Evolutionary conservation across 2,888 invertebrate genomes (phyloP), one percentile per base, ranked within the genome.

Genomic region (Epirrhoe alternata): DNA sequence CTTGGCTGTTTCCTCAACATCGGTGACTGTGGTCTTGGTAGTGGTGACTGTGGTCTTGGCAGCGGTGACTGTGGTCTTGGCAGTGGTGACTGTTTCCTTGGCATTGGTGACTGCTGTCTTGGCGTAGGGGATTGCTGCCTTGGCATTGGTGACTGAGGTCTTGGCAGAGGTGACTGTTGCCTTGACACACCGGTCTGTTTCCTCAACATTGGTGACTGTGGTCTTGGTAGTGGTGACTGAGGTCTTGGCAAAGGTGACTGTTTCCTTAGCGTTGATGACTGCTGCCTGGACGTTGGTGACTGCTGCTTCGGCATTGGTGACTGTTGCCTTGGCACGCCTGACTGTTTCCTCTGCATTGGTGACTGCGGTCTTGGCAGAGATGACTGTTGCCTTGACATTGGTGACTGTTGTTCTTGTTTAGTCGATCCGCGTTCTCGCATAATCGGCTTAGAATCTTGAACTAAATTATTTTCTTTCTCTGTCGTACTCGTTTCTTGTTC

Each of bases 371-470:
- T 47, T 42, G 42, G 10, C 7, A 33, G 7, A 33, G 33, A 33
- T 7, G 33, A 33, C 42, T 42, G 10, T 42, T 12, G 42, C 4
- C n/a, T 42, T 42, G 12, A 5, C n/a, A 42, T 42, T 10, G 12
- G 42, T 42, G 12, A 24, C 16, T 31, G 24, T 59, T 51, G 58
- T 24, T 58, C 50, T 51, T 5, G 50, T 38, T 35, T 35, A 53
- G 16, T 53, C 33, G 52, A 52, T 14, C n/a, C 52, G 7, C 31
- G 52, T 7, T 52, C 52, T 33, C 31, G 7, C 38, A 42, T 42
- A 12, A 12, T 12, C 38, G 12, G 38, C 38, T 12, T 42, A 12
- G 38, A 12, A 12, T 42, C 38, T 42, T 42, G 38, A 10, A 42
- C 12, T 42, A 12, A 2, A 17, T 1, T 35, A 17, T 55, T 30